Percentiles rank a stretch among this genome's conserved stretches.
These are phyloP conservation scores for Drosophila cognata DNA, from an alignment of 2,888 invertebrate genomes.

Conservation along the genomic window DNA sequence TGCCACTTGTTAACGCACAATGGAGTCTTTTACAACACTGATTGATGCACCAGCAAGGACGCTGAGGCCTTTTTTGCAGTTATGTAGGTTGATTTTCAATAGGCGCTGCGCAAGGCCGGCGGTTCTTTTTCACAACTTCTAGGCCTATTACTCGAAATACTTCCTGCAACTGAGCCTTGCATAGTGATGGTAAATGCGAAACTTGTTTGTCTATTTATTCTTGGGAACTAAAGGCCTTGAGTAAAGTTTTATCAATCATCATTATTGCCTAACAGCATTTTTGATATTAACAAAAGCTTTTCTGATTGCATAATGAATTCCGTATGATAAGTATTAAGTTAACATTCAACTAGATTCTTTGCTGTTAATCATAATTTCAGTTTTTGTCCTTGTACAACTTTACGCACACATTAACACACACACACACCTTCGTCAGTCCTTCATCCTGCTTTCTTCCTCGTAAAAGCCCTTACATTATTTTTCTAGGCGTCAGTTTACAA, in stretches of 20 bases:
- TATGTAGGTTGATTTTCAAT: neutral
- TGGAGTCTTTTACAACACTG: slow-evolving; percentile 62
- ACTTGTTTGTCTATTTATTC: neutral
- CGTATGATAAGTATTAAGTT: neutral
- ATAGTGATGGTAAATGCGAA: neutral
- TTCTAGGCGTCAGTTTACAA: slow-evolving; percentile 39
- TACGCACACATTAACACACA: neutral
- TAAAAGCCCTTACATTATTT: neutral
- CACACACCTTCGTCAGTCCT: neutral
- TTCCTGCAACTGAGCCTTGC: slow-evolving; percentile 6
- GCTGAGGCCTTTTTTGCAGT: slow-evolving; percentile 27
- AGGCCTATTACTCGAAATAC: slow-evolving; percentile 8
- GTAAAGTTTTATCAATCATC: neutral
- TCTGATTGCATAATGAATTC: neutral
- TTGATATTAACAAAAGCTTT: neutral
- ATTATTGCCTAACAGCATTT: neutral
- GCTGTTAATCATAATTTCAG: neutral
- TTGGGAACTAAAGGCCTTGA: neutral
- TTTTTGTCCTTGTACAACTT: neutral
- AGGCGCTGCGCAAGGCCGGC: neutral
- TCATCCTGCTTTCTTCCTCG: neutral
- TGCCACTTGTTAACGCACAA: slow-evolving; percentile 78
- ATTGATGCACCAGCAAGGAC: slow-evolving; percentile 59
- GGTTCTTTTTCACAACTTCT: neutral
- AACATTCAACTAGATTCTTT: neutral